Conservation (phyloP, 2,797 vertebrate species). For the Hemibagrus guttatus region DNA sequence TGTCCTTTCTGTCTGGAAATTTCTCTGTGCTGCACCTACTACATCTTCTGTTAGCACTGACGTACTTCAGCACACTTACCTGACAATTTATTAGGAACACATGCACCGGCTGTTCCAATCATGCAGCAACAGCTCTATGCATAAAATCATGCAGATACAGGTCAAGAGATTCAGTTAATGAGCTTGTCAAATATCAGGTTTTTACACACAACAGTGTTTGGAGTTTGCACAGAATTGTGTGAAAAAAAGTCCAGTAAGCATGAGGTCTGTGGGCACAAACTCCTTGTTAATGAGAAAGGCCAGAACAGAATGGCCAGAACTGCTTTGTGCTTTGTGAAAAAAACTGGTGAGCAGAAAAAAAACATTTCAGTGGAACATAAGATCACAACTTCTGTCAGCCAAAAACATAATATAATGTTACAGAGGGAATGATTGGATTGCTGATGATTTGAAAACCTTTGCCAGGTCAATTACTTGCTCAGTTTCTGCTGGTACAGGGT, state of each 20-base stretch:
- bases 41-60: background rate
- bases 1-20: background rate
- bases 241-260: background rate
- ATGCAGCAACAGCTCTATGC: background rate
- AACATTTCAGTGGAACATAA: background rate
- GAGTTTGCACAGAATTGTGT: slow-evolving; percentile 21
- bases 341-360: background rate
- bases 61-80: background rate
- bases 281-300: background rate
- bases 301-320: background rate
- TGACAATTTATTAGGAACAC: background rate
- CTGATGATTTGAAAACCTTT: background rate
- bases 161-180: background rate
- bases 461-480: too few relatives aligned
- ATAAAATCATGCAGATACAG: background rate
- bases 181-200: background rate
- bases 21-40: background rate
- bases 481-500: background rate
- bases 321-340: background rate
- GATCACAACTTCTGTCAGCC: background rate
- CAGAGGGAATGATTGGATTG: background rate
- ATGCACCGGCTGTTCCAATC: background rate
- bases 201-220: background rate
- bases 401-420: background rate
- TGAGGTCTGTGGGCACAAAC: background rate